Evolutionary conservation across 1,140 invertebrate species (phyloP), one percentile per base, ranked within the genome.

Genomic region (Mylabris phalerata): DNA sequence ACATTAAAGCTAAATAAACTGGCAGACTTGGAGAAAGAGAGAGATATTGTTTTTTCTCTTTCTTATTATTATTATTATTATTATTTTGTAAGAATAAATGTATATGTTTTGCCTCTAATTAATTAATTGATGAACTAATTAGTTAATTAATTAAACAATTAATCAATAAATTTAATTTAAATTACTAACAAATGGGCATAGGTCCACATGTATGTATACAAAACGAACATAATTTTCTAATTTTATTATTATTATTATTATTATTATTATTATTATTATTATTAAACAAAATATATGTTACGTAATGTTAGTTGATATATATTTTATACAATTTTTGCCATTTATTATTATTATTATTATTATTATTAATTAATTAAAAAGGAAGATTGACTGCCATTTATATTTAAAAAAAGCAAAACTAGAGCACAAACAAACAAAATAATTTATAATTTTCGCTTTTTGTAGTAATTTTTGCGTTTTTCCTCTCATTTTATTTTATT

Each of bases 341-440:
- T 70, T 71, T 62, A 69, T 63, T 60, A 55, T 55, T 57, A 63
- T 65, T 32, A 32, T 7, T 5, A 32, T 19, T 19, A 32, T 32
- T 32, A 32, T 13, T 0, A 32, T 32, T 32, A 32, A 32, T 32
- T 32, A 32, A 32, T 32, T 32, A 32, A 32, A 61, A 62, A 50
- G 48, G 48, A 55, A 64, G 62, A 64, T 67, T 64, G 69, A 71
- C 69, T 71, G 69, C 69, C 69, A 71, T 69, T 69, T 68, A 62
- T 63, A 60, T 64, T 44, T 64, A 67, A 67, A 69, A n/a, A 58
- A 67, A 19, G 19, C 19, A 19, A 19, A 19, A 19, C 19, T 19
- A 19, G 66, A 67, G 66, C 60, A 60, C 3, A 42, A 7, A n/a
- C 9, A n/a, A n/a, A 42, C 3, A 42, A n/a, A 42, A 42, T 42